Evolutionary conservation across 2,113 vertebrate species (phyloP).

Genomic region (Capricornis sumatraensis): DNA sequence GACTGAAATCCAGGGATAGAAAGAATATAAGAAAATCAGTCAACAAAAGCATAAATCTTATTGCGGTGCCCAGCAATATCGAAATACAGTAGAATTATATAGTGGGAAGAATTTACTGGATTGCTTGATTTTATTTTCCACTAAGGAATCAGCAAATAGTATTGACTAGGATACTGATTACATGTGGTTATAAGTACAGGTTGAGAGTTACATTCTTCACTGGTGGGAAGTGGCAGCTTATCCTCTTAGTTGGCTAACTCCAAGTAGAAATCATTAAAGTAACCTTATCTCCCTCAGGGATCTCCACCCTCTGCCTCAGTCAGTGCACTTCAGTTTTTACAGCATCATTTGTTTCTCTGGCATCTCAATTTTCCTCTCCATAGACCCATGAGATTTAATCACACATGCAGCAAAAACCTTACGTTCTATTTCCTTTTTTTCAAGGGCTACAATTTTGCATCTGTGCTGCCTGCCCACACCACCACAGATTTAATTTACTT

Average conservation of each 20-base stretch:
- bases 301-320: slow-evolving; percentile 35
- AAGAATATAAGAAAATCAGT: neutral
- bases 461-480: slow-evolving; percentile 50
- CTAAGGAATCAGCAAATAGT: neutral
- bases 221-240: neutral
- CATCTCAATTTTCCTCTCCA: slow-evolving; percentile 73
- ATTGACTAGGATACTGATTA: neutral
- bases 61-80: neutral
- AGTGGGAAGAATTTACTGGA: neutral
- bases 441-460: slow-evolving; percentile 61
- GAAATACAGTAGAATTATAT: neutral
- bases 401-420: slow-evolving; percentile 65
- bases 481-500: slow-evolving; percentile 52
- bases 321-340: slow-evolving; percentile 53
- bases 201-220: neutral
- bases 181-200: neutral
- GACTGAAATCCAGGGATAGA: neutral
- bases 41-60: neutral
- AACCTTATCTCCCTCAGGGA: slow-evolving; percentile 23
- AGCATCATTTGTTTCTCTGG: slow-evolving; percentile 66
- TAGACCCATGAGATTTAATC: slow-evolving; percentile 70
- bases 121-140: neutral
- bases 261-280: slow-evolving; percentile 51
- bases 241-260: slow-evolving; percentile 2
- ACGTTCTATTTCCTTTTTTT: slow-evolving; percentile 63